These are phyloP conservation scores for Fulmarus glacialis DNA, from an alignment of 2,113 vertebrate genomes.

Conservation along the genomic window DNA sequence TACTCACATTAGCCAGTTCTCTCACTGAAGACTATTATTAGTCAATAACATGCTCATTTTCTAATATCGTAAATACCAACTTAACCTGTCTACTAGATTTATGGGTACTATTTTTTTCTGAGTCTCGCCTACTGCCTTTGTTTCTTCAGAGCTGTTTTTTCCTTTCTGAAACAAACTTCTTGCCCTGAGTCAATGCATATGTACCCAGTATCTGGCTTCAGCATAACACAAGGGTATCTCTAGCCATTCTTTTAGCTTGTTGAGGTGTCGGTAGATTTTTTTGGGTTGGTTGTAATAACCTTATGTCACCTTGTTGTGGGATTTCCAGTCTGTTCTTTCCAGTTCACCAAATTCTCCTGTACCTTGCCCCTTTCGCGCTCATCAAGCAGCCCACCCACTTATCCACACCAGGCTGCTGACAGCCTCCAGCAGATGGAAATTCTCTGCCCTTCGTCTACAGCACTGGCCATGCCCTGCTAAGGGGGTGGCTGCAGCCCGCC, in stretches of 20 bases:
- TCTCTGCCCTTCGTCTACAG: background rate
- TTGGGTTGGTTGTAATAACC: fast-evolving
- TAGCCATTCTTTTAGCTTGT: background rate
- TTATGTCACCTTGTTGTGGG: background rate
- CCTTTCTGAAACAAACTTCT: background rate
- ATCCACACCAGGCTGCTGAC: background rate
- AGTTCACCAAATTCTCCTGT: background rate
- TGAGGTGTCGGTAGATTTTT: background rate
- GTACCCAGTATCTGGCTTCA: background rate
- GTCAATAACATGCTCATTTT: background rate
- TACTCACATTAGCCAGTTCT: background rate
- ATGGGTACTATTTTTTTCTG: background rate
- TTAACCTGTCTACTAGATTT: background rate
- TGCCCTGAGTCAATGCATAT: background rate
- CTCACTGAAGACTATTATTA: background rate
- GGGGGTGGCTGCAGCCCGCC: fast-evolving
- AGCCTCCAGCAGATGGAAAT: background rate
- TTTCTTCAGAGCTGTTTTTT: background rate
- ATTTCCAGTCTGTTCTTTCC: background rate
- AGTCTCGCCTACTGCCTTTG: background rate
- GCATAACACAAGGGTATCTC: background rate
- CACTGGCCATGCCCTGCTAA: background rate
- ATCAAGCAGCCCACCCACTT: background rate
- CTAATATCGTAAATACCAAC: background rate
- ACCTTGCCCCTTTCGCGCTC: fast-evolving